Conservation (phyloP, 2,888 invertebrate genomes). For the Phengaris arion region DNA sequence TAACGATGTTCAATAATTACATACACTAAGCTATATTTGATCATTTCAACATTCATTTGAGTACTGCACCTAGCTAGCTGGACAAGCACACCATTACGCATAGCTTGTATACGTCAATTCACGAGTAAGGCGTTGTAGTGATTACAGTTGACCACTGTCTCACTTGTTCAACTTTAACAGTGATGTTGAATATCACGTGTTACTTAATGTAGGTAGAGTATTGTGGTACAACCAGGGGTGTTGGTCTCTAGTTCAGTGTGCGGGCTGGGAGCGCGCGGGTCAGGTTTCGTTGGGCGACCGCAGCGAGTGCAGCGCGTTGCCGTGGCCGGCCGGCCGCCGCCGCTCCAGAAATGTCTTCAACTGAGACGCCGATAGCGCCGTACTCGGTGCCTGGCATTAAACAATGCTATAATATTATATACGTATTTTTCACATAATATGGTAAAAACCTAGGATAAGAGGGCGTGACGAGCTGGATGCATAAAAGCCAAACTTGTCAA, state of each 20-base stretch:
- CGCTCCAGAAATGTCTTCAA: constrained; percentile 71
- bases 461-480: too few relatives aligned
- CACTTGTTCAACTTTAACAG: background rate
- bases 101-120: constrained; percentile 24
- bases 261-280: constrained; percentile 40
- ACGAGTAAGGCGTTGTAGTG: constrained; percentile 12
- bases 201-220: background rate
- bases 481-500: too few relatives aligned
- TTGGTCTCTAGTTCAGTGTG: constrained; percentile 21
- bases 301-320: constrained; percentile 57
- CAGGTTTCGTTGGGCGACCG: constrained; percentile 69
- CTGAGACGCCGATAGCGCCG: constrained; percentile 58
- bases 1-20: constrained; percentile 15
- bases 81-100: background rate
- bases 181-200: constrained; percentile 4
- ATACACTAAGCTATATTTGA: constrained; percentile 20
- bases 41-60: background rate
- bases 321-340: constrained; percentile 67
- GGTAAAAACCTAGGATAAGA: too few relatives aligned
- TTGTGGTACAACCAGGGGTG: background rate
- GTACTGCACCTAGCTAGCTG: background rate
- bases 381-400: constrained; percentile 55
- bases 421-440: background rate
- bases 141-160: background rate
- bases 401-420: background rate